Conservation (phyloP, 2,797 vertebrate genomes). For the Darevskia nairensis region DNA sequence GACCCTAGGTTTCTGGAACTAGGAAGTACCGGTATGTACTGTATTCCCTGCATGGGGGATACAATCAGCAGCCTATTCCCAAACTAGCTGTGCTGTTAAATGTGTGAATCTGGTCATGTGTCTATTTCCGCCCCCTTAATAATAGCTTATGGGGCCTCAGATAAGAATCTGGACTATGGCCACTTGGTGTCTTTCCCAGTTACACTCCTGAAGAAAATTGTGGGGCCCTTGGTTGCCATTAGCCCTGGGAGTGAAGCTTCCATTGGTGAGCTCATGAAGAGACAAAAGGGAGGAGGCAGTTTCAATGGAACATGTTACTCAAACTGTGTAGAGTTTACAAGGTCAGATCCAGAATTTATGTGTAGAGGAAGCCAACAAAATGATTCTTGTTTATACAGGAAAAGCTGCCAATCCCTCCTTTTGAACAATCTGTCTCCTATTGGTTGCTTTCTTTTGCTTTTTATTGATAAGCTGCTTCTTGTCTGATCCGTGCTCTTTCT, state of each 20-base stretch:
- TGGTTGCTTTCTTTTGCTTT: constrained; percentile 23
- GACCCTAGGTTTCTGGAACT: background rate
- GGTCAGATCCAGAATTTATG: background rate
- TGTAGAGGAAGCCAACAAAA: background rate
- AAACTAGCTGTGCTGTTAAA: background rate
- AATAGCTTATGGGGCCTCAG: background rate
- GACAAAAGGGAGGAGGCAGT: too few relatives aligned
- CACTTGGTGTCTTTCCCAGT: background rate
- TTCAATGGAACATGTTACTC: background rate
- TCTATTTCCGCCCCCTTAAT: background rate
- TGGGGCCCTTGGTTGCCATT: background rate
- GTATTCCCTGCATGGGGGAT: background rate
- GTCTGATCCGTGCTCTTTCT: background rate
- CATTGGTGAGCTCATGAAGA: too few relatives aligned
- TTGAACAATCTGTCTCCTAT: fast-evolving
- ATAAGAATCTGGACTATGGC: background rate
- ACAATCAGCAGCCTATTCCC: background rate
- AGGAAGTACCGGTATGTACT: background rate
- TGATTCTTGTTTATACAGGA: background rate
- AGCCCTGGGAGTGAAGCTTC: background rate
- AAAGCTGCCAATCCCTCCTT: background rate
- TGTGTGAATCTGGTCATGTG: background rate
- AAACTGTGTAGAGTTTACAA: background rate
- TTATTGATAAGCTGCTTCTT: background rate
- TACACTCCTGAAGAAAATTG: background rate